Percentiles rank a stretch among this genome's conserved stretches.
Conservation (phyloP, 2,113 vertebrate species). For the Potamarius usumacintae region DNA sequence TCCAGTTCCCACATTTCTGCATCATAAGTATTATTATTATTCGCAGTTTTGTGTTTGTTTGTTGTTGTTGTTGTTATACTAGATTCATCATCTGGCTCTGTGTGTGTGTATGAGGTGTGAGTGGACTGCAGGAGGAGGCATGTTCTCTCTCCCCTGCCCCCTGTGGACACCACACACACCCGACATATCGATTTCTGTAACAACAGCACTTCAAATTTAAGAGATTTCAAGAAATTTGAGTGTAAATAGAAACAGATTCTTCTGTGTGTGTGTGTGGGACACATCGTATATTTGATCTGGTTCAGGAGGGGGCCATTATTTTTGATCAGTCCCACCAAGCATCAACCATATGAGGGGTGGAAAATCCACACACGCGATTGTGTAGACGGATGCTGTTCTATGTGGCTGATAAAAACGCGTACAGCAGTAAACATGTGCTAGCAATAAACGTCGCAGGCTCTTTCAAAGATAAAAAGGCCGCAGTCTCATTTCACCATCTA, state of each 20-base stretch:
- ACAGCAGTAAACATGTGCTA: no score
- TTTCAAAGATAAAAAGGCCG: no score
- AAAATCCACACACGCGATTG: no score
- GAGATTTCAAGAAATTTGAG: not conserved
- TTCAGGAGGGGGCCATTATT: not conserved
- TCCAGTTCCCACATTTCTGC: not conserved
- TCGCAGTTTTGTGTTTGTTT: not conserved
- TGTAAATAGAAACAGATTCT: not conserved
- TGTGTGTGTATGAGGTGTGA: not conserved
- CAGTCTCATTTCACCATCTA: no score
- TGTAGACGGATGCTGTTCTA: no score
- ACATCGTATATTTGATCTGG: not conserved
- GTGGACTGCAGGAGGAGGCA: conserved; percentile 16
- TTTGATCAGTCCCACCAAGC: not conserved
- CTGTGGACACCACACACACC: conserved; percentile 5
- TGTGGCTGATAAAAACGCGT: no score
- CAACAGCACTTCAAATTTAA: not conserved
- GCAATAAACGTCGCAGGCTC: no score
- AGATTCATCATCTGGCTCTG: not conserved
- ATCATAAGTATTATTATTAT: no score
- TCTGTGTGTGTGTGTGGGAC: not conserved
- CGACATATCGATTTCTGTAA: not conserved
- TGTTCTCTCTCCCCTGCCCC: not conserved
- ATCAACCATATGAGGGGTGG: not conserved
- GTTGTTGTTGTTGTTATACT: no score